Evolutionary conservation across 2,113 vertebrate species (phyloP), one percentile per base, ranked within the genome.

Genomic region (Oncorhynchus clarkii): DNA sequence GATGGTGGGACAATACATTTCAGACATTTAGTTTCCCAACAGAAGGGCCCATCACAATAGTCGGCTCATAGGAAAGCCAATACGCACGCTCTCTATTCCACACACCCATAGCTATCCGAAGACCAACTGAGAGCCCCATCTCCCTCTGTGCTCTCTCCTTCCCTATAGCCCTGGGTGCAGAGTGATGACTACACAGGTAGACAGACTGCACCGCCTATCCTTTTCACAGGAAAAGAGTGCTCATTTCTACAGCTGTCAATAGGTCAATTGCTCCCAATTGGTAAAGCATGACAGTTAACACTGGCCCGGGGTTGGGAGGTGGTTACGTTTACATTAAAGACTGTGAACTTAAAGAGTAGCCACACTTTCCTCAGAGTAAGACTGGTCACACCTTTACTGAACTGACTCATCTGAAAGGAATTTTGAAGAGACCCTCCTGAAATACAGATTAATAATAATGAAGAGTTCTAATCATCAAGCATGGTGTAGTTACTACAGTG

Each of bases 211-310:
- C 68, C 34, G 0, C 4, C 68, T 45, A 8, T 24, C 45, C 68
- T 39, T 78, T 79, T 83, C 68, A 81, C 79, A 67, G 70, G 29
- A n/a, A 67, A 39, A 39, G 39, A 2, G 1, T 39, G 39, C 8
- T 39, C 39, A 82, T 75, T 86, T 86, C 84, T 78, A 82, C 72
- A 60, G 59, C 77, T 29, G 74, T 82, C 86, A 86, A 75, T 26
- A 90, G 84, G 85, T 86, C 82, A 88, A 82, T 74, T 86, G 79
- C 83, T 84, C 76, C 80, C 85, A 84, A 82, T 89, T 88, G 71
- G 71, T 72, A 34, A 20, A 16, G 79, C 80, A 73, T 74, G 89
- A 87, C 86, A 86, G 82, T 74, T 81, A 87, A 88, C 88, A 86
- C 48, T 27, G 45, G 68, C 80, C 87, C 88, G 80, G 86, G 89